Conservation (phyloP, 2,888 invertebrate species). For the Volucella zonaria region DNA sequence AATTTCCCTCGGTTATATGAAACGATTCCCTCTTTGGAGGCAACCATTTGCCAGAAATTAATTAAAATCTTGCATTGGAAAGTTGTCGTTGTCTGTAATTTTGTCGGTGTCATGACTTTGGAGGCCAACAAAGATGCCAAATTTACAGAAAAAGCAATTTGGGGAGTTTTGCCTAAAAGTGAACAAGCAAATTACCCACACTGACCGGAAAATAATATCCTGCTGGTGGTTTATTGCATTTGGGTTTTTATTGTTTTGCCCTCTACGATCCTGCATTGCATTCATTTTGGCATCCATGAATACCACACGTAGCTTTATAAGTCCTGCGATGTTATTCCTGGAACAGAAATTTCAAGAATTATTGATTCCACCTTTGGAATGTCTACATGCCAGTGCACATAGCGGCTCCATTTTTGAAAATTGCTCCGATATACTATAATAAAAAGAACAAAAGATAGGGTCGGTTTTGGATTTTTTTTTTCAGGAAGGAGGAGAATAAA, state of each 20-base stretch:
- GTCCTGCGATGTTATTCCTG: background rate
- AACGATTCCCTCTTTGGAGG: constrained; percentile 22
- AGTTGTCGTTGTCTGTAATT: constrained; percentile 12
- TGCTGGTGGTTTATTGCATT: constrained; percentile 54
- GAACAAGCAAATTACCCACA: constrained; percentile 53
- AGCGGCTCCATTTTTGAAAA: constrained; percentile 16
- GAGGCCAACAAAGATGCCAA: constrained; percentile 4
- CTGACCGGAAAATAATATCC: constrained; percentile 67
- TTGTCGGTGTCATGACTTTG: constrained; percentile 7
- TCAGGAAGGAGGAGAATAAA: background rate
- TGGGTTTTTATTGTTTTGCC: constrained; percentile 46
- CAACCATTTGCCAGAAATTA: constrained; percentile 25
- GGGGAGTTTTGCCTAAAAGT: constrained; percentile 38
- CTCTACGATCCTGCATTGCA: constrained; percentile 33
- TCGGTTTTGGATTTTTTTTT: background rate
- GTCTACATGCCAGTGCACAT: constrained; percentile 13
- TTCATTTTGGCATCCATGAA: constrained; percentile 3
- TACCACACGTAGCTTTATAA: background rate
- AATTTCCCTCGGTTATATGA: constrained; percentile 27
- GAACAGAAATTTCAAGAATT: constrained; percentile 19
- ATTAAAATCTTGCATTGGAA: constrained; percentile 40
- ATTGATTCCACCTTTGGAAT: constrained; percentile 34
- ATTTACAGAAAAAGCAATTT: constrained; percentile 48
- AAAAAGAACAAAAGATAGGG: constrained; percentile 5
- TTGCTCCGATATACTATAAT: constrained; percentile 28